These are phyloP conservation scores for Neodiprion virginianus DNA, from an alignment of 1,140 invertebrate species.

Conservation along the genomic window DNA sequence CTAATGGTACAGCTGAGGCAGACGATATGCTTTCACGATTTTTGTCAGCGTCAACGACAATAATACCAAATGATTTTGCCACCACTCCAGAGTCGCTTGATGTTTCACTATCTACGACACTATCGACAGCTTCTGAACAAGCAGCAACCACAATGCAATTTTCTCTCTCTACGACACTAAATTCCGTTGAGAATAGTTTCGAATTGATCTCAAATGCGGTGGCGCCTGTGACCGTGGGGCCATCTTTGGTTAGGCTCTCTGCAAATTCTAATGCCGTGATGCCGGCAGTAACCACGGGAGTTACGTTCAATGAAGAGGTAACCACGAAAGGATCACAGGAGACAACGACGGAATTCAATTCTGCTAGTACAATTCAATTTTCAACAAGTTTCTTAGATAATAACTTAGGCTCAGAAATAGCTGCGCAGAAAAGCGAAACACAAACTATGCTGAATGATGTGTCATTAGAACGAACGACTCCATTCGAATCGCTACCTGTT, in stretches of 20 bases:
- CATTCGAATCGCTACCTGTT: not conserved
- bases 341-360: not conserved
- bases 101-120: not conserved
- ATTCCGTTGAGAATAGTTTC: not conserved
- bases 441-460: not conserved
- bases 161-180: not conserved
- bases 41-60: too few species aligned
- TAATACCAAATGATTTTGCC: not conserved
- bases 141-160: not conserved
- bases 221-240: not conserved
- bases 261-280: not conserved
- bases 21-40: not conserved
- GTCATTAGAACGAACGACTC: not conserved
- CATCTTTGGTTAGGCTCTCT: not conserved
- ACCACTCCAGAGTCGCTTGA: not conserved
- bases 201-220: not conserved
- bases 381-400: not conserved
- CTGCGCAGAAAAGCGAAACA: not conserved
- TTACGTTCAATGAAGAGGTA: conserved; percentile 16
- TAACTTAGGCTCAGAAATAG: not conserved
- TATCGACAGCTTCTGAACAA: not conserved
- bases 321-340: not conserved
- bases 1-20: not conserved
- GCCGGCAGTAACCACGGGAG: not conserved
- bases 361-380: not conserved